Percentiles rank a stretch among this genome's conserved stretches.
Conservation (phyloP, 2,888 invertebrate species). For the Cephus sareptanus region DNA sequence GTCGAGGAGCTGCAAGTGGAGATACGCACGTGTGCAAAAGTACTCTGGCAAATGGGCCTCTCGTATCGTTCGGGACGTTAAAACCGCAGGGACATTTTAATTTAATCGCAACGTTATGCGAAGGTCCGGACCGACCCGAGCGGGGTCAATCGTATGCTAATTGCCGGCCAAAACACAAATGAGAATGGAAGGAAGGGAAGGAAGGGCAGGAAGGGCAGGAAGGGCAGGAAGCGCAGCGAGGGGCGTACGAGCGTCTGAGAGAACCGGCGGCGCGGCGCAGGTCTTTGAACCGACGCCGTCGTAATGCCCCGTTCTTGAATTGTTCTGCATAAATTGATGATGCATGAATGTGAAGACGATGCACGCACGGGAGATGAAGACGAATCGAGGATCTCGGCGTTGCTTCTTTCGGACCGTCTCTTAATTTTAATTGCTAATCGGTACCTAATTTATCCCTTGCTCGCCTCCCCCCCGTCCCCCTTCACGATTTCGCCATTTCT, state of each 20-base stretch:
- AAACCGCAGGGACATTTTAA: slow-evolving; percentile 49
- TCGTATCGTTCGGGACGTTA: neutral
- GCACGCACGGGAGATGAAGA: slow-evolving; percentile 1
- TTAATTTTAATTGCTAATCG: slow-evolving; percentile 5
- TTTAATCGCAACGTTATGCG: slow-evolving; percentile 47
- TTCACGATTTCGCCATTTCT: too few species aligned
- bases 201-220: neutral
- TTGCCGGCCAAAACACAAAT: slow-evolving; percentile 59
- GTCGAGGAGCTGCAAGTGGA: too few species aligned
- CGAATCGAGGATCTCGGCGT: neutral
- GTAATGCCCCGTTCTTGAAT: slow-evolving; percentile 64
- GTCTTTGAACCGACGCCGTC: slow-evolving; percentile 35
- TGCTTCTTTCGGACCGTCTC: neutral
- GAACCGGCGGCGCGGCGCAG: slow-evolving; percentile 17
- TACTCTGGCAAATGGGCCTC: neutral
- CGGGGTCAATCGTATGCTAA: slow-evolving; percentile 65
- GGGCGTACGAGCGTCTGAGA: slow-evolving; percentile 1
- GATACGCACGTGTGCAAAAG: too few species aligned
- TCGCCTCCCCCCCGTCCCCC: too few species aligned
- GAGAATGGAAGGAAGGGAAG: slow-evolving; percentile 25
- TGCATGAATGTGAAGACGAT: slow-evolving; percentile 50
- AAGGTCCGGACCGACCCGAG: slow-evolving; percentile 32
- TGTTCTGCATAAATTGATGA: slow-evolving; percentile 66
- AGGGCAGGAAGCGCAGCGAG: neutral
- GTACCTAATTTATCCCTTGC: too few species aligned